phyloP scores from a whole-genome alignment of 2,888 invertebrate species.

The Lasius fuliginosus region DNA sequence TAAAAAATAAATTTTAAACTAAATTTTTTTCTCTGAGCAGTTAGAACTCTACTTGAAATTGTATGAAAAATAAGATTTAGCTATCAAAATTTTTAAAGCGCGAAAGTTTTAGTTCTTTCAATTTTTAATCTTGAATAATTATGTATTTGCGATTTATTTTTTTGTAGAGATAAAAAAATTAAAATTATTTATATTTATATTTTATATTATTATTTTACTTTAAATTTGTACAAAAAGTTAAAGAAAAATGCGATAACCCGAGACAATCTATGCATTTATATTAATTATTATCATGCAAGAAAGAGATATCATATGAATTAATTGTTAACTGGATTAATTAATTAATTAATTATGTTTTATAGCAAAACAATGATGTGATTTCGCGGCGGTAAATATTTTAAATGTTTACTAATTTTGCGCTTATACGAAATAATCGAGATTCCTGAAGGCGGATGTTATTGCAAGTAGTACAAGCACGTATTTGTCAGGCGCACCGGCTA shows the following conservation, averaged over 20 bases:
- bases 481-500: conserved; percentile 1
- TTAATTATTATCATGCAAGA: not conserved
- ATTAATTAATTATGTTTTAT: not conserved
- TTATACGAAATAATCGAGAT: not conserved
- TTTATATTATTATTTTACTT: not conserved
- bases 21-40: not conserved
- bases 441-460: not conserved
- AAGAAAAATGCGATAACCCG: not conserved
- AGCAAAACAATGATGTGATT: not conserved
- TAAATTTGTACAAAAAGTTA: not conserved
- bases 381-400: not conserved
- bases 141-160: not conserved
- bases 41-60: not conserved
- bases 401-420: not conserved
- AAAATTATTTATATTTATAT: not conserved
- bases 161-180: not conserved
- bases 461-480: conserved; percentile 1
- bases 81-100: not conserved
- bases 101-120: not conserved
- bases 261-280: too few relatives aligned
- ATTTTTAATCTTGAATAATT: conserved; percentile 9
- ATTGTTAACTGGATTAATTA: not conserved
- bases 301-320: not conserved
- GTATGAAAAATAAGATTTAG: not conserved
- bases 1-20: not conserved